Conservation (phyloP, 2,113 vertebrate genomes). For the Stigmatopora argus region DNA sequence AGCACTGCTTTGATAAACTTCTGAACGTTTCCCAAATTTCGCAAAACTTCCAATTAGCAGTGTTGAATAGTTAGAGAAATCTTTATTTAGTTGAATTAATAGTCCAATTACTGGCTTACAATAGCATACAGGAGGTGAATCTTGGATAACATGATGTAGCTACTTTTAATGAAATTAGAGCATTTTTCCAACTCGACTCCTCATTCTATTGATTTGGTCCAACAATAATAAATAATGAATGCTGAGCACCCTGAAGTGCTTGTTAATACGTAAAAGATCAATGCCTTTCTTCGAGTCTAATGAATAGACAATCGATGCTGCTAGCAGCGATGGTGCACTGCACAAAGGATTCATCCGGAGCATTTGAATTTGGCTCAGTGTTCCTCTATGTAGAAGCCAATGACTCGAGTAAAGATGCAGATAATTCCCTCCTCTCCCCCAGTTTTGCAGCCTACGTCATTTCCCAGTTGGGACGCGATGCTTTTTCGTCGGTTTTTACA, state of each 20-base stretch:
- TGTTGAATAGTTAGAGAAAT: neutral
- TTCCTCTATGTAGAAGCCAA: slow-evolving; percentile 17
- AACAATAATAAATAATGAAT: slow-evolving; percentile 10
- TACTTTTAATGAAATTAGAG: neutral
- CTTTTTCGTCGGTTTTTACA: slow-evolving; percentile 16
- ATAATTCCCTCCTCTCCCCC: slow-evolving; percentile 35
- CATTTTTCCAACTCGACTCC: neutral
- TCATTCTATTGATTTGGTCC: slow-evolving; percentile 19
- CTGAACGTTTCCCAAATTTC: neutral
- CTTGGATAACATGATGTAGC: neutral
- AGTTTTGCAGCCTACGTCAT: slow-evolving; percentile 33
- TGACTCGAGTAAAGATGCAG: slow-evolving; percentile 31
- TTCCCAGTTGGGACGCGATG: slow-evolving; percentile 45
- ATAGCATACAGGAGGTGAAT: neutral
- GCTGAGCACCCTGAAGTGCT: slow-evolving; percentile 7
- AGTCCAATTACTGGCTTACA: neutral
- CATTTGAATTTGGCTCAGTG: neutral
- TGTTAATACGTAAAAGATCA: slow-evolving; percentile 10
- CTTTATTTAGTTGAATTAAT: neutral
- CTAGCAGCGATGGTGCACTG: slow-evolving; percentile 6
- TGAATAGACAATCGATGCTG: slow-evolving; percentile 3
- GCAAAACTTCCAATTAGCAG: neutral
- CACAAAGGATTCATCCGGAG: slow-evolving; percentile 4
- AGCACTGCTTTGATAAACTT: neutral
- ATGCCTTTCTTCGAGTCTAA: slow-evolving; percentile 3